Evolutionary conservation across 2,888 invertebrate genomes (phyloP), one percentile per base, ranked within the genome.

Genomic region (Papilio protenor): DNA sequence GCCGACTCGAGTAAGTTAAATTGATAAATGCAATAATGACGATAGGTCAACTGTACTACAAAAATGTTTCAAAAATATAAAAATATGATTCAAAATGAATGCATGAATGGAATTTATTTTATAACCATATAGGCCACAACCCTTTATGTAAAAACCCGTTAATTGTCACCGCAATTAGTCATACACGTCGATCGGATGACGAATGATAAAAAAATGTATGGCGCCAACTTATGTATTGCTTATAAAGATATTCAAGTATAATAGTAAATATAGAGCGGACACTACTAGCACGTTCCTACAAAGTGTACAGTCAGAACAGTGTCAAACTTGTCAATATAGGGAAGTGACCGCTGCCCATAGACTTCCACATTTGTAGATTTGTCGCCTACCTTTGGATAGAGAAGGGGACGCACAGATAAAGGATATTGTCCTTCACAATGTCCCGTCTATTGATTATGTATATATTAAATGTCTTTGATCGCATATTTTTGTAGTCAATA

Each of bases 111-210:
- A 74, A 64, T 74, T 45, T 74, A 45, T 27, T 27, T 61, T 64
- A 61, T 16, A 27, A 10, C 61, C 61, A 71, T 70, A 57, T 33
- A 72, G 59, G 40, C 16, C 21, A 23, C 40, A 61, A n/a, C 61
- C 49, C 47, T 23, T 73, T 52, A 61, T 61, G 72, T 71, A 23
- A 75, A 77, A 75, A 75, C 61, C 74, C 49, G 72, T 75, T 66
- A 21, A 72, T 72, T 21, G 55, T 40, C n/a, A 14, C n/a, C 57
- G 57, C 64, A 75, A 66, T 78, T 75, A 75, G 57, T 72, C 47
- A 66, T 61, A 64, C 27, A 75, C 47, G 27, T 55, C 66, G 21
- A 77, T 77, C 21, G 14, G 16, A n/a, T 64, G 47, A 76, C 47
- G 71, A 75, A 61, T 5, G 70, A 49, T 75, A 76, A 77, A 70